phyloP scores from a whole-genome alignment of 2,797 vertebrate species.

The Champsocephalus gunnari region DNA sequence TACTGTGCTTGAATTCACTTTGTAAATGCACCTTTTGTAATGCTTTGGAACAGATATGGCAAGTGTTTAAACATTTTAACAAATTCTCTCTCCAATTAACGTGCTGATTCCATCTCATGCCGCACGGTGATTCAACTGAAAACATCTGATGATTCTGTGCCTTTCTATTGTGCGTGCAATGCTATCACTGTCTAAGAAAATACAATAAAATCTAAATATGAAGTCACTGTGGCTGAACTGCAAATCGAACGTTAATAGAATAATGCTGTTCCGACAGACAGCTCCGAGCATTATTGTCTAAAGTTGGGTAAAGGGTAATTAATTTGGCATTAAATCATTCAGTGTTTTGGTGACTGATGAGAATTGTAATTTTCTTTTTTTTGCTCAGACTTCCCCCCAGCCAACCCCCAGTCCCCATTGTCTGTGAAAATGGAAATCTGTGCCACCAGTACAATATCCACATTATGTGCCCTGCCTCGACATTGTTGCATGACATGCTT shows the following conservation, averaged over 20 bases:
- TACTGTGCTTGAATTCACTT: slow-evolving; percentile 79
- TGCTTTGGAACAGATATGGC: slow-evolving; percentile 58
- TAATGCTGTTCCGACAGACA: slow-evolving; percentile 83
- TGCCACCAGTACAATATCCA: slow-evolving; percentile 82
- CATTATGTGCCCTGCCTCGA: slow-evolving; percentile 77
- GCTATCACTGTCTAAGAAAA: slow-evolving; percentile 79
- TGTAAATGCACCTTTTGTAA: slow-evolving; percentile 78
- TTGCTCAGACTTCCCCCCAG: slow-evolving; percentile 60
- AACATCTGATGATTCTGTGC: slow-evolving; percentile 72
- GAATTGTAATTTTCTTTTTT: slow-evolving; percentile 70
- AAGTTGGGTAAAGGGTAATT: slow-evolving; percentile 87
- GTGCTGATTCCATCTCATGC: slow-evolving; percentile 73
- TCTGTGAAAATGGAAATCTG: slow-evolving; percentile 85
- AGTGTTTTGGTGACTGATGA: slow-evolving; percentile 83
- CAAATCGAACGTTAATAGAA: slow-evolving; percentile 84
- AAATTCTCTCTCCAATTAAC: slow-evolving; percentile 73
- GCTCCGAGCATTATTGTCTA: slow-evolving; percentile 83
- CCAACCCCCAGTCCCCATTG: slow-evolving; percentile 75
- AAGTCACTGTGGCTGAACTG: slow-evolving; percentile 86
- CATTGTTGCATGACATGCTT: slow-evolving; percentile 81
- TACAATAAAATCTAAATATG: slow-evolving; percentile 85
- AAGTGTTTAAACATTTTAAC: slow-evolving; percentile 69
- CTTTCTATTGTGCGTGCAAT: slow-evolving; percentile 75
- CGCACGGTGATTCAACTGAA: slow-evolving; percentile 81
- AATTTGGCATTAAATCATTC: slow-evolving; percentile 86